A percentile compares a stretch with the other conserved stretches of the same genome.
phyloP scores from a whole-genome alignment of 2,888 invertebrate species.

The Lymantria dispar region DNA sequence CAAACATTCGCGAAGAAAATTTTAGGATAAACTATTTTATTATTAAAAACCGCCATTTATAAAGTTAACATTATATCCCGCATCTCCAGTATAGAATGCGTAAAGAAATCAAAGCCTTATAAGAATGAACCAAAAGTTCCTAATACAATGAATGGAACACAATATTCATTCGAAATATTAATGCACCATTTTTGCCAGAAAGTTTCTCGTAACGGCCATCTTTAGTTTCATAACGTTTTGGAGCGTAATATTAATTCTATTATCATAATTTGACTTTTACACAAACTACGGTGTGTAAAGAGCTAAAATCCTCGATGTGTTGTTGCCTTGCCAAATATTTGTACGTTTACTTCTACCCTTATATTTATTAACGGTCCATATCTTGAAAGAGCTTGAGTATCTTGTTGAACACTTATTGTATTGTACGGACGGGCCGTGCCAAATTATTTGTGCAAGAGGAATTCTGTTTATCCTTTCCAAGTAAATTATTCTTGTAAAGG shows the following conservation, averaged over 20 bases:
- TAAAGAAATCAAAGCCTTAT: too few species aligned
- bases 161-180: constrained; percentile 27
- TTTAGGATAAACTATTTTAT: too few species aligned
- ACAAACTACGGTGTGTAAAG: constrained; percentile 31
- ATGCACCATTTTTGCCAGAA: constrained; percentile 30
- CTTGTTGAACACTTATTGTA: constrained; percentile 9
- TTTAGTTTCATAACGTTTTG: constrained; percentile 30
- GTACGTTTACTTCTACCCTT: constrained; percentile 27
- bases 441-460: constrained; percentile 16
- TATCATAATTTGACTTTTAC: constrained; percentile 51
- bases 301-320: constrained; percentile 40
- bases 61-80: too few species aligned
- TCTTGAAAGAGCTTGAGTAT: constrained; percentile 11
- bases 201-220: constrained; percentile 22
- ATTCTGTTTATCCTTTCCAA: neutral
- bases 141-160: constrained; percentile 11
- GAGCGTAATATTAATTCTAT: constrained; percentile 48
- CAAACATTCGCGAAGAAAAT: too few species aligned
- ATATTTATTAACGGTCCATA: constrained; percentile 33
- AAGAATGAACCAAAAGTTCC: neutral
- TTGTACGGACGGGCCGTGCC: constrained; percentile 15
- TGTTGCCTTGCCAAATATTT: constrained; percentile 46
- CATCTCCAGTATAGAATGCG: too few species aligned
- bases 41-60: too few species aligned
- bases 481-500: neutral